Evolutionary conservation across 2,113 vertebrate genomes (phyloP).

Genomic region (Equus przewalskii): DNA sequence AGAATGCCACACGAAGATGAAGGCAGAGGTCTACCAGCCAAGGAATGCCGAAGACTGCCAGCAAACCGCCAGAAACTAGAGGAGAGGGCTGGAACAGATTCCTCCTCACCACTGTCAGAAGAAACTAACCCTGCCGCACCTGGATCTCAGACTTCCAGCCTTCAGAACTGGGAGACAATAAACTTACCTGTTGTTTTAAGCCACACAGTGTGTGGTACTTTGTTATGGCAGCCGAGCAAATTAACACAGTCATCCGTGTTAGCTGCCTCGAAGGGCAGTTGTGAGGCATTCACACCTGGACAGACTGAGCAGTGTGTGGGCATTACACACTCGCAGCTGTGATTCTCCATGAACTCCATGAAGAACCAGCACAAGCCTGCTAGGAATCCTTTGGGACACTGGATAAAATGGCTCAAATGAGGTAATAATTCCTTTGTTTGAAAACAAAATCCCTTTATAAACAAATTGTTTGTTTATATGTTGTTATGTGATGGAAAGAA

Average conservation of each 20-base stretch:
- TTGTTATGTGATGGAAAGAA: neutral
- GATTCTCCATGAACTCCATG: neutral
- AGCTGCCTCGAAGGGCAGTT: neutral
- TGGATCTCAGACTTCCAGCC: neutral
- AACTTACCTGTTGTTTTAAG: neutral
- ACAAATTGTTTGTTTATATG: neutral
- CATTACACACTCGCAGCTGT: neutral
- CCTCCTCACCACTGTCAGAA: neutral
- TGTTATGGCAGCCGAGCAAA: too few species aligned
- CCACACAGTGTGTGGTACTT: too few species aligned
- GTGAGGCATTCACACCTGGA: fast-evolving
- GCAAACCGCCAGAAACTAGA: neutral
- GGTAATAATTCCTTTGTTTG: slow-evolving; percentile 39
- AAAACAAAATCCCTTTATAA: slow-evolving; percentile 49
- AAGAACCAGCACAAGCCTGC: neutral
- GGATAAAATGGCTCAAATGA: neutral
- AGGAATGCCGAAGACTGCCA: neutral
- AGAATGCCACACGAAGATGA: neutral
- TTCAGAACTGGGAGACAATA: neutral
- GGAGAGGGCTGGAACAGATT: neutral
- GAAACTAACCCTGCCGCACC: neutral
- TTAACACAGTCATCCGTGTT: fast-evolving
- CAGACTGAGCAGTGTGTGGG: neutral
- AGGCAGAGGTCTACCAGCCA: neutral
- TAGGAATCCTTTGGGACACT: neutral